phyloP scores from a whole-genome alignment of 2,888 invertebrate species.

The Crocallis elinguaria region DNA sequence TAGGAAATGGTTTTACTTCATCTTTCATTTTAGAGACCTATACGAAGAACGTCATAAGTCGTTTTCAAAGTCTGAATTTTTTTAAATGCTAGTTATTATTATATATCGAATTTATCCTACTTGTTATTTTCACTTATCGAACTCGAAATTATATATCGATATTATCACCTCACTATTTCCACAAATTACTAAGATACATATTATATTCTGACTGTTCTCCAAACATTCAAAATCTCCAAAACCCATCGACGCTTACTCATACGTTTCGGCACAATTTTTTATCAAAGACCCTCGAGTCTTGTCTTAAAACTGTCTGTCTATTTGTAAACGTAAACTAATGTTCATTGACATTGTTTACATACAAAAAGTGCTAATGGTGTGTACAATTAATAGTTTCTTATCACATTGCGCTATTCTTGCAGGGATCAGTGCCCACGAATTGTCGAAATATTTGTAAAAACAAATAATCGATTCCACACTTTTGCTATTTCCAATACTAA shows the following conservation, averaged over 20 bases:
- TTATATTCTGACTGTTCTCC: background rate
- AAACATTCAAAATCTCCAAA: conserved; percentile 29
- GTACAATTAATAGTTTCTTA: conserved; percentile 35
- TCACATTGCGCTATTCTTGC: conserved; percentile 19
- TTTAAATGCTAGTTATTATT: too few relatives aligned
- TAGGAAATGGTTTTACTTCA: too few relatives aligned
- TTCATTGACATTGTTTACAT: conserved; percentile 47
- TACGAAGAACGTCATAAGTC: too few relatives aligned
- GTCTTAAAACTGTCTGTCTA: conserved; percentile 41
- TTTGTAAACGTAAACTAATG: conserved; percentile 52
- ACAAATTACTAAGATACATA: background rate
- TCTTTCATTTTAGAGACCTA: too few relatives aligned
- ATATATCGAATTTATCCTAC: too few relatives aligned
- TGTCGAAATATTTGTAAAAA: conserved; percentile 19
- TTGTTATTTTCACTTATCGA: too few relatives aligned
- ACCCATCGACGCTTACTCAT: conserved; percentile 11
- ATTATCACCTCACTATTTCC: background rate
- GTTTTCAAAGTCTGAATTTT: too few relatives aligned
- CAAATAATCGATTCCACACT: conserved; percentile 13
- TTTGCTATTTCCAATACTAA: conserved; percentile 21
- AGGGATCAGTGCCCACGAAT: conserved; percentile 20
- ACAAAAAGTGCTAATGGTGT: conserved; percentile 49
- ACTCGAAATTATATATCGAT: background rate
- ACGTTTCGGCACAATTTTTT: conserved; percentile 18
- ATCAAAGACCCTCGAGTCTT: conserved; percentile 11